Evolutionary conservation across 2,888 invertebrate species (phyloP), one percentile per base, ranked within the genome.

Genomic region (Pristionchus fissidentatus): DNA sequence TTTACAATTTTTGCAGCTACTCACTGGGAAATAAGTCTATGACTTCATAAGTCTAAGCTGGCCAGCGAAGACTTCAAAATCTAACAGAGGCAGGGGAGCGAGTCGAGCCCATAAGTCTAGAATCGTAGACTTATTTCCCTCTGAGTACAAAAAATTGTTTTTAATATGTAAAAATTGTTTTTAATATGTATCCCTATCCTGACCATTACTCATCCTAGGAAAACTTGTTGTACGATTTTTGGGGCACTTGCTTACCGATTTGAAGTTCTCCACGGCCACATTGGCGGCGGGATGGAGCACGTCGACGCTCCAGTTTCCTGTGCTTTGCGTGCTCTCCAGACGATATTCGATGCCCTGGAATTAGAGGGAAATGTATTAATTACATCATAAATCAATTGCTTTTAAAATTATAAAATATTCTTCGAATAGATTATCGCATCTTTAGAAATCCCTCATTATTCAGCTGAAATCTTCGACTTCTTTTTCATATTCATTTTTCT

Each of bases 291-390:
- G 79, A 26, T 79, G 57, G 38, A 79, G 52, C 49, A 79, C 79
- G 3, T 57, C 57, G 8, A 15, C 57, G 4, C 38, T 38, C 79
- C 79, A 79, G 7, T 79, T 57, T 1, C 57, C 41, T 8, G 29
- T 38, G 32, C n/a, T 35, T 1, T 55, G 3, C 2, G 55, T 57
- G 19, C 38, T 79, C n/a, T 62, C 29, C 38, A 81, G 26, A 3
- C 43, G 43, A 32, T 81, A 81, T 0, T 62, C 52, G 22, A 81
- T 81, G 22, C 62, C 62, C 46, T 81, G 43, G 13, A 62, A 26
- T 35, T 62, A n/a, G n/a, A n/a, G n/a, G n/a, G n/a, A n/a, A n/a
- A n/a, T 70, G 4, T 10, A 35, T 10, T 29, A 38, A 26, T 60
- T n/a, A 60, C 19, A 15, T 26, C 22, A 8, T 8, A 60, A 8